Evolutionary conservation across 2,888 invertebrate genomes (phyloP).

Genomic region (Leucophora obtusa): DNA sequence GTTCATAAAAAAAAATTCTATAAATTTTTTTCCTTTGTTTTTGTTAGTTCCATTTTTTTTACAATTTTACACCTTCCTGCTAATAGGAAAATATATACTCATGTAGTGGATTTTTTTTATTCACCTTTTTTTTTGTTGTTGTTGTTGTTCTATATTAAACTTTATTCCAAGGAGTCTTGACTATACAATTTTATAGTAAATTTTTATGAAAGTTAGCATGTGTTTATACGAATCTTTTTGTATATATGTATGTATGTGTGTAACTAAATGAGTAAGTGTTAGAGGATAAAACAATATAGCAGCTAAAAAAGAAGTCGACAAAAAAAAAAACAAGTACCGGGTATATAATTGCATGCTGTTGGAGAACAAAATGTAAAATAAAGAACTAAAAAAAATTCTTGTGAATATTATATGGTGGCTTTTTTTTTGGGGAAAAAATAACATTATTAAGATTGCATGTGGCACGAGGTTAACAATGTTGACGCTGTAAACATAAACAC

Average conservation of each 20-base stretch:
- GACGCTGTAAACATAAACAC: constrained; percentile 43
- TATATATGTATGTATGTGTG: background rate
- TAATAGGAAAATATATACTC: constrained; percentile 4
- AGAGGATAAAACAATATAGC: constrained; percentile 25
- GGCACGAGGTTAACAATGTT: constrained; percentile 57
- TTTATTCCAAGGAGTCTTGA: constrained; percentile 22
- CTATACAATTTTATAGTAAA: background rate
- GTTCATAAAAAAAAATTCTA: constrained; percentile 1
- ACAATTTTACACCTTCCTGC: constrained; percentile 34
- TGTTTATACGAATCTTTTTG: background rate
- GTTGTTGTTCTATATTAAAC: constrained; percentile 9
- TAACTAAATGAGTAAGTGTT: constrained; percentile 24
- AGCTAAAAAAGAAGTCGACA: background rate
- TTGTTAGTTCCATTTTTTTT: constrained; percentile 20
- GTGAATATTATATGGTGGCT: constrained; percentile 3
- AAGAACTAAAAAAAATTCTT: constrained; percentile 19
- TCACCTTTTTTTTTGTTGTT: constrained; percentile 4
- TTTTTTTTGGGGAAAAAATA: constrained; percentile 7
- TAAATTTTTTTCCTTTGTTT: background rate
- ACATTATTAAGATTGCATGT: constrained; percentile 52
- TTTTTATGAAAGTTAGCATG: background rate
- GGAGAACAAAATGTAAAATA: constrained; percentile 13
- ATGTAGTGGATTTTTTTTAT: background rate
- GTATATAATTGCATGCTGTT: constrained; percentile 34
- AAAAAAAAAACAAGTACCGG: constrained; percentile 11